Percentiles rank a stretch among this genome's conserved stretches.
Conservation (phyloP, 1,140 invertebrate species). For the Orchesella cincta region DNA sequence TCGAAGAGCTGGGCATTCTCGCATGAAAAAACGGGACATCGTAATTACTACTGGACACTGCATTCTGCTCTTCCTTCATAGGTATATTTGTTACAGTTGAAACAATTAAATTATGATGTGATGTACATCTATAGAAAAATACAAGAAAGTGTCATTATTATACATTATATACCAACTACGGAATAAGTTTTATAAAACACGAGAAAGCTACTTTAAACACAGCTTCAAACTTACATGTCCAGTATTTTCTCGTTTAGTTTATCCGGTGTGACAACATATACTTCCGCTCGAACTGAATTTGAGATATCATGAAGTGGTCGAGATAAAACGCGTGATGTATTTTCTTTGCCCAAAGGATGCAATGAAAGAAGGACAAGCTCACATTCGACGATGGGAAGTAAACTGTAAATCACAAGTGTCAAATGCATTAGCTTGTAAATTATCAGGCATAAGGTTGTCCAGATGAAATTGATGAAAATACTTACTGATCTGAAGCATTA, state of each 20-base stretch:
- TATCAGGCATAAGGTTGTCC: too few relatives aligned
- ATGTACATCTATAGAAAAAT: constrained; percentile 35
- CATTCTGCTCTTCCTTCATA: constrained; percentile 99
- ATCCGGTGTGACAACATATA: constrained; percentile 69
- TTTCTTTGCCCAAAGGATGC: constrained; percentile 46
- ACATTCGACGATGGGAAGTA: constrained; percentile 77
- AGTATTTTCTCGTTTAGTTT: constrained; percentile 37
- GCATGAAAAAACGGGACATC: constrained; percentile 95
- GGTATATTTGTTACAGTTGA: constrained; percentile 97
- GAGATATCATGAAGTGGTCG: constrained; percentile 59
- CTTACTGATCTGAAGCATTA: constrained; percentile 63
- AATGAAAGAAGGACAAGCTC: constrained; percentile 46
- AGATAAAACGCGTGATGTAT: constrained; percentile 33
- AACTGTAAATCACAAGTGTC: constrained; percentile 59
- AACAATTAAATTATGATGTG: constrained; percentile 88
- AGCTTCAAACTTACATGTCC: constrained; percentile 32
- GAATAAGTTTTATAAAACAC: constrained; percentile 10
- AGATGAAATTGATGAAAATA: constrained; percentile 37
- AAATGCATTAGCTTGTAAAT: background rate
- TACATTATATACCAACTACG: background rate
- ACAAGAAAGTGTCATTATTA: too few relatives aligned
- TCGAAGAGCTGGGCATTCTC: constrained; percentile 35
- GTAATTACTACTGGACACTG: constrained; percentile 95
- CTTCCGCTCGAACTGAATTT: constrained; percentile 66
- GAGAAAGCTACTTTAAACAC: background rate